These are phyloP conservation scores for Platorchestia sp. DNA, from an alignment of 1,140 invertebrate species.

Conservation along the genomic window DNA sequence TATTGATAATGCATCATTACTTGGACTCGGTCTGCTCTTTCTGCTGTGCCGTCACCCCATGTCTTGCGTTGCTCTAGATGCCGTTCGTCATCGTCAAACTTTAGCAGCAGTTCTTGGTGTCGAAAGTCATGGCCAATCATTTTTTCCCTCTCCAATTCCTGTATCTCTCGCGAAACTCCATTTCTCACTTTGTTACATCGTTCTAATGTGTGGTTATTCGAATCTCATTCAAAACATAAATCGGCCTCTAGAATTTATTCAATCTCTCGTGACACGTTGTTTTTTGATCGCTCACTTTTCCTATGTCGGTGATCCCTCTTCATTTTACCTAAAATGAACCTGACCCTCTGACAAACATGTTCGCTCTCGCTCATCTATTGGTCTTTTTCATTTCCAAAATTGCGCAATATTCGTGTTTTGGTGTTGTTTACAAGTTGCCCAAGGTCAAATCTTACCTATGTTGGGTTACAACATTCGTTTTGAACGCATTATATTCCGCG, in stretches of 20 bases:
- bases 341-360: neutral
- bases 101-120: no score
- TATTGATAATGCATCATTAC: no score
- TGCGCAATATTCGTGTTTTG: neutral
- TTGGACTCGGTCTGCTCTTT: no score
- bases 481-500: neutral
- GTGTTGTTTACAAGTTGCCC: neutral
- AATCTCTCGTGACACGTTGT: neutral
- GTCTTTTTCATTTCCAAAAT: neutral
- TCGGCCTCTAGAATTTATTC: neutral
- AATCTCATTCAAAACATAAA: no score
- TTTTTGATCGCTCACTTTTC: neutral
- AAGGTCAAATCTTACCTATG: neutral
- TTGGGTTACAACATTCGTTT: neutral
- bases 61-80: no score
- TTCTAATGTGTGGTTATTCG: no score
- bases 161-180: no score
- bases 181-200: no score
- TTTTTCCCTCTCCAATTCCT: no score
- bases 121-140: no score
- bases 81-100: no score
- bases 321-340: neutral
- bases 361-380: neutral
- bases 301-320: neutral
- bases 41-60: no score